A percentile compares a stretch with the other conserved stretches of the same genome.
These are phyloP conservation scores for Blera fallax DNA, from an alignment of 2,888 invertebrate genomes.

Conservation along the genomic window DNA sequence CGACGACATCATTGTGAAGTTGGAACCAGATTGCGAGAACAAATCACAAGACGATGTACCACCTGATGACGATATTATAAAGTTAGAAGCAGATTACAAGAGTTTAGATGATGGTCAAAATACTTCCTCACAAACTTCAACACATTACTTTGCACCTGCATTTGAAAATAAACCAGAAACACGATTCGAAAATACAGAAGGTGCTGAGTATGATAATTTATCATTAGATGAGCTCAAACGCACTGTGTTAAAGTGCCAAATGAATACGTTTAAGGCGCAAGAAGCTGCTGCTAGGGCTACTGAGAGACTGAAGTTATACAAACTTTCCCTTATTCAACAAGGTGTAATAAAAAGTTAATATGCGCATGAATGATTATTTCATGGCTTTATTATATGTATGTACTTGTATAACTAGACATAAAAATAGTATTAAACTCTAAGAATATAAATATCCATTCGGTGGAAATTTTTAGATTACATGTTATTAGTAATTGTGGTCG, in stretches of 20 bases:
- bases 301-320: not conserved
- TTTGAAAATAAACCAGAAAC: not conserved
- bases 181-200: not conserved
- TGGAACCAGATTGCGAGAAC: no score
- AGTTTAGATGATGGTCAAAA: not conserved
- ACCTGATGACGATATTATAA: not conserved
- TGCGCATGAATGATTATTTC: no score
- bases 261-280: not conserved
- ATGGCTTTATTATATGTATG: no score
- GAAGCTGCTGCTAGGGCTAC: slow-evolving; percentile 2
- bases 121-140: no score
- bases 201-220: not conserved
- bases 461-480: no score
- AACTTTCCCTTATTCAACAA: not conserved
- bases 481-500: no score
- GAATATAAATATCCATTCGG: no score
- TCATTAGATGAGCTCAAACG: not conserved
- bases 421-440: no score
- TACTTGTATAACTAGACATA: no score
- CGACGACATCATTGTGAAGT: no score
- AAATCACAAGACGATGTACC: no score
- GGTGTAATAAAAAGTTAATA: not conserved
- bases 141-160: no score
- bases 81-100: not conserved
- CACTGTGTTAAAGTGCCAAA: not conserved